A percentile compares a stretch with the other conserved stretches of the same genome.
Evolutionary conservation across 2,888 invertebrate genomes (phyloP).

Genomic region (Seira ritae): DNA sequence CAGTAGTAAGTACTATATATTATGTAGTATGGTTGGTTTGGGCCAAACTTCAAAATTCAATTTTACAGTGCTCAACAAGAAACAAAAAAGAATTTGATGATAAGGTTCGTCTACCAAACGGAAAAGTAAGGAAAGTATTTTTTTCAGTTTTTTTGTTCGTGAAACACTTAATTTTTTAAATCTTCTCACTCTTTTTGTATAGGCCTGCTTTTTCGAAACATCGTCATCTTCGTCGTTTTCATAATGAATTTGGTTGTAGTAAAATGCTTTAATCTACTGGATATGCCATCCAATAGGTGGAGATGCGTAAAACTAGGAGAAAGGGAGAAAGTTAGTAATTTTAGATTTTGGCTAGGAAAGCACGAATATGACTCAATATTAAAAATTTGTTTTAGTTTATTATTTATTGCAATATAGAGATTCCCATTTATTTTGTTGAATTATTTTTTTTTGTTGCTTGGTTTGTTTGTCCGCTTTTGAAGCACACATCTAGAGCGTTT

Average conservation of each 20-base stretch:
- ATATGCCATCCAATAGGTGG: no score
- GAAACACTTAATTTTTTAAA: slow-evolving; percentile 45
- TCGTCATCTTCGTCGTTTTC: neutral
- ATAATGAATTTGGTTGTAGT: no score
- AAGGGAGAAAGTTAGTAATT: no score
- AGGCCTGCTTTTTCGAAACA: slow-evolving; percentile 56
- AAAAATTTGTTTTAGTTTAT: neutral
- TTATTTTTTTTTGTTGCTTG: neutral
- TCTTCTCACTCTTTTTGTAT: slow-evolving; percentile 60
- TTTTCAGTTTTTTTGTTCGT: slow-evolving; percentile 36
- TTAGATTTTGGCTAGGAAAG: no score
- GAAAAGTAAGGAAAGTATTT: slow-evolving; percentile 5
- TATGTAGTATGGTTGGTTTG: no score
- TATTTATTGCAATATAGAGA: neutral
- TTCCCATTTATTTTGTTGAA: neutral
- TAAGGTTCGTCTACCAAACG: neutral
- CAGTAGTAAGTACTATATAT: no score
- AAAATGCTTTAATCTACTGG: no score
- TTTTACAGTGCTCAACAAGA: slow-evolving; percentile 6
- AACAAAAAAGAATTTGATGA: neutral
- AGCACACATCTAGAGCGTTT: slow-evolving; percentile 5
- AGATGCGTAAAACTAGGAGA: no score
- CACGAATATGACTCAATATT: neutral
- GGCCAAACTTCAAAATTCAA: no score
- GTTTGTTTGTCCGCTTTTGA: slow-evolving; percentile 9